Evolutionary conservation across 2,113 vertebrate species (phyloP).

Genomic region (Anguilla japonica): DNA sequence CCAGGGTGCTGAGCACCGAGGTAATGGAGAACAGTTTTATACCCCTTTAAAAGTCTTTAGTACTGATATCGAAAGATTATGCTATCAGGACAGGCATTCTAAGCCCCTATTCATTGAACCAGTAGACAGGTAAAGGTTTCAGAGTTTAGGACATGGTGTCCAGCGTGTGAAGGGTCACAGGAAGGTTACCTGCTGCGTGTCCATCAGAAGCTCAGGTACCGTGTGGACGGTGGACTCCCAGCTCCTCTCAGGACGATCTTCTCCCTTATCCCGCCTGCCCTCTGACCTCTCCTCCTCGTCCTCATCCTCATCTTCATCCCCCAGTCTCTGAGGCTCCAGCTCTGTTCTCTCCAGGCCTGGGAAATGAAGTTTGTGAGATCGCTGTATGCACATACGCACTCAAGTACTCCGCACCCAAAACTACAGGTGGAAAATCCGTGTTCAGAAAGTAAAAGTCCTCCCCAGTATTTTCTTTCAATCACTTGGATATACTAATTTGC

Average conservation of each 20-base stretch:
- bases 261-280: slow-evolving; percentile 35
- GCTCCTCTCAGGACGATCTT: slow-evolving; percentile 71
- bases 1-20: neutral
- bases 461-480: too few species aligned
- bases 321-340: slow-evolving; percentile 66
- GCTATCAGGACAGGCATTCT: neutral
- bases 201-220: slow-evolving; percentile 74
- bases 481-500: too few species aligned
- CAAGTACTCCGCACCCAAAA: too few species aligned
- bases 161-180: neutral
- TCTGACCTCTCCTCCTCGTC: slow-evolving; percentile 62
- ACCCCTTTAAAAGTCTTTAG: neutral
- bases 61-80: neutral
- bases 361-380: slow-evolving; percentile 9
- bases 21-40: neutral
- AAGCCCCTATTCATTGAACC: neutral
- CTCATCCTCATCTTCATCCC: slow-evolving; percentile 54
- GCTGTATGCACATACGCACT: neutral
- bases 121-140: neutral
- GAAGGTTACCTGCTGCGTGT: slow-evolving; percentile 57
- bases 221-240: slow-evolving; percentile 86
- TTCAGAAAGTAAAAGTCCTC: too few species aligned
- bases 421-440: too few species aligned
- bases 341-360: slow-evolving; percentile 71
- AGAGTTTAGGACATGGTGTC: too few species aligned